Percentiles rank a stretch among this genome's conserved stretches.
These are phyloP conservation scores for Panulirus ornatus DNA, from an alignment of 1,140 invertebrate genomes.

Conservation along the genomic window DNA sequence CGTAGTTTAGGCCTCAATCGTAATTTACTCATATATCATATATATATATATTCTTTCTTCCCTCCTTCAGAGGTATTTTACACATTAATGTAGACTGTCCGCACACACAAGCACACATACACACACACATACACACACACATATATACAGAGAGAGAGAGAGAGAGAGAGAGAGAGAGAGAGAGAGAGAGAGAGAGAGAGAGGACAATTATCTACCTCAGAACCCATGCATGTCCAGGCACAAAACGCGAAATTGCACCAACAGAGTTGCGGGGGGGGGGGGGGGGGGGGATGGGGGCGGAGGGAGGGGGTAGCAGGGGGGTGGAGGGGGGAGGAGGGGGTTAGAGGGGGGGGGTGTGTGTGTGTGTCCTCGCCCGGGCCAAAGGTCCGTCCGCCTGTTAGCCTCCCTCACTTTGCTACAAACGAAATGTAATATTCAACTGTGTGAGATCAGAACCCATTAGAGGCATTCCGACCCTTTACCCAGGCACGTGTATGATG, in stretches of 20 bases:
- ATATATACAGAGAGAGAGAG: too few species aligned
- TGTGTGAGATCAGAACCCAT: conserved; percentile 72
- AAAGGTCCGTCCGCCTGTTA: background rate
- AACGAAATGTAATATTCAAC: conserved; percentile 73
- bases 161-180: too few species aligned
- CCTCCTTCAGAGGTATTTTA: too few species aligned
- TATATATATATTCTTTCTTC: background rate
- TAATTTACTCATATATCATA: too few species aligned
- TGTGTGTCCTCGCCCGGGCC: background rate
- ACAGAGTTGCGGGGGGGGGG: background rate
- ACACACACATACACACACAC: too few species aligned
- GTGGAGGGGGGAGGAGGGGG: background rate
- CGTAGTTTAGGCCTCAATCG: too few species aligned
- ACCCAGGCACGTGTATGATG: conserved; percentile 69
- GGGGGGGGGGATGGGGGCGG: conserved; percentile 13
- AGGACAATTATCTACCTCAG: background rate
- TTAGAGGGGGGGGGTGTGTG: conserved; percentile 11
- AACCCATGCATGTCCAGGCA: background rate
- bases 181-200: too few species aligned
- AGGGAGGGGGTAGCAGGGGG: background rate
- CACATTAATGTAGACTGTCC: too few species aligned
- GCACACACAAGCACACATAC: too few species aligned
- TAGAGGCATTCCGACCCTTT: conserved; percentile 70
- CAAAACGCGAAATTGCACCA: background rate
- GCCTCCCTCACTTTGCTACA: conserved; percentile 62